Conservation (phyloP, 2,113 vertebrate genomes). For the Sorex araneus region DNA sequence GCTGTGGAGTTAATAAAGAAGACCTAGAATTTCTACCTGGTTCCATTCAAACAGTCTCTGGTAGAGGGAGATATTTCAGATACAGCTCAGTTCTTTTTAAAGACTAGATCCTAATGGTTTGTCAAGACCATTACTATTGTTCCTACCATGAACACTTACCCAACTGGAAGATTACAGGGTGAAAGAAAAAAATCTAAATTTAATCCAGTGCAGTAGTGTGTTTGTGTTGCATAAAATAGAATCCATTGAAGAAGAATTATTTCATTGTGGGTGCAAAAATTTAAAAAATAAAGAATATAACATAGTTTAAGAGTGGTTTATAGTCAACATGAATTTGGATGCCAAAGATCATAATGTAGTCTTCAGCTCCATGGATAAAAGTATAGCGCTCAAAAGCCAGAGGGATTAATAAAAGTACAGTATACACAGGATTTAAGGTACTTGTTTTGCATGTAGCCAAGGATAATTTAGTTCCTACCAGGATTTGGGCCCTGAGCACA, state of each 20-base stretch:
- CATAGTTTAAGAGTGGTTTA: neutral
- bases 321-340: conserved; percentile 14
- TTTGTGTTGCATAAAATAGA: neutral
- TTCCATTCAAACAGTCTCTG: conserved; percentile 17
- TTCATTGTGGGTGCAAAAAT: conserved; percentile 41
- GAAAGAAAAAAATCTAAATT: neutral
- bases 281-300: neutral
- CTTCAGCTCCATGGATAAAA: neutral
- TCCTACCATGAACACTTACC: neutral
- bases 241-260: neutral
- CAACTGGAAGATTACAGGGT: conserved; percentile 3
- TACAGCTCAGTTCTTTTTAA: conserved; percentile 1
- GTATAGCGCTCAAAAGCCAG: too few species aligned
- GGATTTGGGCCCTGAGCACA: too few species aligned
- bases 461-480: too few species aligned
- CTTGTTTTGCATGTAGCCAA: too few species aligned
- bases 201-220: neutral
- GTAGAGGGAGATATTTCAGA: neutral
- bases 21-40: conserved; percentile 41
- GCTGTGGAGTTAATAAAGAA: conserved; percentile 43
- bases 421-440: too few species aligned
- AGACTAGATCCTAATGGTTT: neutral
- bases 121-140: neutral
- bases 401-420: too few species aligned
- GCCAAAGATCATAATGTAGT: conserved; percentile 15